Percentiles rank a stretch among this genome's conserved stretches.
Conservation (phyloP, 1,140 invertebrate genomes). For the Drosophila tani region DNA sequence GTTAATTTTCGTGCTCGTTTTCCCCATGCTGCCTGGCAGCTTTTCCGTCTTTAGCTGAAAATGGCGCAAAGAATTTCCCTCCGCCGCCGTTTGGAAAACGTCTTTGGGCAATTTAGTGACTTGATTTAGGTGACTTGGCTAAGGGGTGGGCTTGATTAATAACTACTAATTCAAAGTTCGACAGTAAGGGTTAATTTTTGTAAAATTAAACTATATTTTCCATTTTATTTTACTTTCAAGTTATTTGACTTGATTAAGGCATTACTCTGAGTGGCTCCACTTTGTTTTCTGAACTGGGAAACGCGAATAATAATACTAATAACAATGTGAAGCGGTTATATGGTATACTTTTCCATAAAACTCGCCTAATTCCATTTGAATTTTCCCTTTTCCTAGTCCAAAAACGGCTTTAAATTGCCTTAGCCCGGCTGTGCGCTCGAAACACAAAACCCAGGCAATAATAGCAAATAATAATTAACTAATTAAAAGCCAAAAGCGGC, state of each 20-base stretch:
- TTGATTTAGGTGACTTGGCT: no score
- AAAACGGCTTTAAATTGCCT: constrained; percentile 33
- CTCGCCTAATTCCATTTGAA: not conserved
- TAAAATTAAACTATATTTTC: not conserved
- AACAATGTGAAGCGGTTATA: not conserved
- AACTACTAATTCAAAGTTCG: no score
- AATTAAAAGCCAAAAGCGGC: constrained; percentile 54
- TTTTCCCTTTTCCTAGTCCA: constrained; percentile 7
- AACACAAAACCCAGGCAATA: constrained; percentile 20
- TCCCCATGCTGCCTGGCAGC: constrained; percentile 7
- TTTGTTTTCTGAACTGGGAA: not conserved
- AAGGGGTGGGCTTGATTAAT: no score
- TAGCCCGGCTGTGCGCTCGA: constrained; percentile 1
- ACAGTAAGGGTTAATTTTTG: no score
- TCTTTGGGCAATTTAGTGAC: constrained; percentile 45
- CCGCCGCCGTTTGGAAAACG: constrained; percentile 55
- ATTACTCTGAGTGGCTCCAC: not conserved
- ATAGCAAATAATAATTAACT: constrained; percentile 69
- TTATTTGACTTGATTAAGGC: not conserved
- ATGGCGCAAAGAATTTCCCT: constrained; percentile 67
- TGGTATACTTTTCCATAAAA: not conserved
- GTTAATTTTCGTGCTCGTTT: constrained; percentile 82
- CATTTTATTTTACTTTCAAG: not conserved
- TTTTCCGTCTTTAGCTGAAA: constrained; percentile 33
- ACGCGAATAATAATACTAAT: not conserved